These are phyloP conservation scores for Cherax destructor DNA, from an alignment of 1,140 invertebrate genomes.

Conservation along the genomic window DNA sequence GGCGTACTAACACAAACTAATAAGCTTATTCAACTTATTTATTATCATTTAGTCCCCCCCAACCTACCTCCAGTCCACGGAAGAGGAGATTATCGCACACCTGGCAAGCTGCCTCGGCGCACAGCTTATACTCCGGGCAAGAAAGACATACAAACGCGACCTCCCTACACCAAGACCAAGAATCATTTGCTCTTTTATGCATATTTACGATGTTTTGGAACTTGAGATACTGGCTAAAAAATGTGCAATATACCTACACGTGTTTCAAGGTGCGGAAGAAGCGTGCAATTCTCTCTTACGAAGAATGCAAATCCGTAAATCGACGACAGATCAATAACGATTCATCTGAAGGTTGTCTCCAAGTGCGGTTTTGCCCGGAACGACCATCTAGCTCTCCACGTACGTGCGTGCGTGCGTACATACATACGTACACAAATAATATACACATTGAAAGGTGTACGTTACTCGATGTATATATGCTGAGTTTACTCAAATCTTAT, in stretches of 20 bases:
- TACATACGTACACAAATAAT: too few relatives aligned
- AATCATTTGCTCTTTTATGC: background rate
- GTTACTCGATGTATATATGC: too few relatives aligned
- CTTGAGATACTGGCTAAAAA: background rate
- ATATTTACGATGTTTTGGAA: background rate
- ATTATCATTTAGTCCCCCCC: background rate
- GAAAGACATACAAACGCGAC: constrained; percentile 46
- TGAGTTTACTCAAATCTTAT: too few relatives aligned
- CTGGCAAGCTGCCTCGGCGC: constrained; percentile 61
- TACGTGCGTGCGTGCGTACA: constrained; percentile 8
- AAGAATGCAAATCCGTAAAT: background rate
- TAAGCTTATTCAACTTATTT: background rate
- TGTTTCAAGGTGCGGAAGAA: background rate
- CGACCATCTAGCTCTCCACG: constrained; percentile 42
- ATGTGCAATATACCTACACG: background rate
- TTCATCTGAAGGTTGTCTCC: constrained; percentile 63
- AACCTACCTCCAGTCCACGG: background rate
- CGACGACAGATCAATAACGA: constrained; percentile 17
- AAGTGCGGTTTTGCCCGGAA: constrained; percentile 64
- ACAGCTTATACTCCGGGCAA: constrained; percentile 46
- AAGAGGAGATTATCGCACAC: constrained; percentile 52
- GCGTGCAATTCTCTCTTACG: background rate
- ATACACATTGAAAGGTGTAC: too few relatives aligned
- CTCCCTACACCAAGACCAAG: constrained; percentile 29
- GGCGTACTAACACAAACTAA: too few relatives aligned